phyloP scores from a whole-genome alignment of 1,140 invertebrate genomes.

The Portunus trituberculatus region DNA sequence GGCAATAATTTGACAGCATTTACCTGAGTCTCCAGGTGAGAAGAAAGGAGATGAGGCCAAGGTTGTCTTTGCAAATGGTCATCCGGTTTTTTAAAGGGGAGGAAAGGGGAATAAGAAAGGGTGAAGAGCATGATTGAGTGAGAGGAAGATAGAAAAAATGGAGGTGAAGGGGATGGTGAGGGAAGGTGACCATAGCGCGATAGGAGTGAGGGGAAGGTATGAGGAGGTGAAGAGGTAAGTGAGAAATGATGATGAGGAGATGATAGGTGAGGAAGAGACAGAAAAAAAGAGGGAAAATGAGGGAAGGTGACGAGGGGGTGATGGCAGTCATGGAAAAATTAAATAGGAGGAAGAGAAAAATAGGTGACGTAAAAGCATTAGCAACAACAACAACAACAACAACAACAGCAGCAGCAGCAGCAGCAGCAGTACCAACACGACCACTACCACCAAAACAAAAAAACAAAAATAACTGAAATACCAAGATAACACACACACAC shows the following conservation, averaged over 20 bases:
- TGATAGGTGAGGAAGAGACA: background rate
- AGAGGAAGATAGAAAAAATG: too few species aligned
- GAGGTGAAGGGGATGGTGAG: background rate
- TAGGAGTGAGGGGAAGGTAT: background rate
- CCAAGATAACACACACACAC: background rate
- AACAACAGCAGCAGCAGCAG: too few species aligned
- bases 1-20: too few species aligned
- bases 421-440: too few species aligned
- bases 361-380: background rate
- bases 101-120: background rate
- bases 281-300: background rate
- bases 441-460: too few species aligned
- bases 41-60: too few species aligned
- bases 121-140: background rate
- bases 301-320: background rate
- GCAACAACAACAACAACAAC: too few species aligned
- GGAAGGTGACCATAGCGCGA: background rate
- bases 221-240: background rate
- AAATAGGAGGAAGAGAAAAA: background rate
- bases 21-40: too few species aligned
- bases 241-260: background rate
- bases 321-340: background rate
- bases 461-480: background rate
- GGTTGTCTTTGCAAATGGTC: too few species aligned
- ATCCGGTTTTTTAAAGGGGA: too few species aligned